These are phyloP conservation scores for Heliconius aoede DNA, from an alignment of 2,888 invertebrate genomes.

Conservation along the genomic window DNA sequence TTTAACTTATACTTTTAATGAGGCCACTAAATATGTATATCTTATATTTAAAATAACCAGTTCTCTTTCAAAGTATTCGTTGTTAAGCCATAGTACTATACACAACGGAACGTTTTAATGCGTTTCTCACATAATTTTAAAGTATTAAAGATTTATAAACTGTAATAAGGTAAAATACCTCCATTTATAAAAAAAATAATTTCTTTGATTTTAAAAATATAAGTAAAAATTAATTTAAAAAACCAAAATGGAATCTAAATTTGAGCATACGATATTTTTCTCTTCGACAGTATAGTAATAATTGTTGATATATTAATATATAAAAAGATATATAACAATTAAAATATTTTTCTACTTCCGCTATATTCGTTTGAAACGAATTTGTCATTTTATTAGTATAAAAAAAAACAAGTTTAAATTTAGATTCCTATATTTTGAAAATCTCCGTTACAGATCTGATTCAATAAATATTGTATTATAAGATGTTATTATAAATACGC, in stretches of 20 bases:
- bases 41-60: background rate
- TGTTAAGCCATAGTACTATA: conserved; percentile 14
- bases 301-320: conserved; percentile 17
- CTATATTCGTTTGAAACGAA: conserved; percentile 35
- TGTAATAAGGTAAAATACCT: conserved; percentile 30
- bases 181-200: conserved; percentile 14
- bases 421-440: conserved; percentile 32
- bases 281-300: conserved; percentile 30
- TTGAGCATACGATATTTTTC: conserved; percentile 37
- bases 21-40: conserved; percentile 3
- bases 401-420: conserved; percentile 36
- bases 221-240: conserved; percentile 21
- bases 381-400: conserved; percentile 26
- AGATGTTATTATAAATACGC: conserved; percentile 44
- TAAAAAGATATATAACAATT: conserved; percentile 28
- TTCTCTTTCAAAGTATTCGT: conserved; percentile 1
- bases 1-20: background rate
- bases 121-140: conserved; percentile 22
- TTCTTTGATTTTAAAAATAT: conserved; percentile 2
- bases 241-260: conserved; percentile 39
- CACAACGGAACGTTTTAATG: conserved; percentile 3
- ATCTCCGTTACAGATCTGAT: conserved; percentile 40
- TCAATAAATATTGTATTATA: conserved; percentile 31
- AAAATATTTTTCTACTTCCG: conserved; percentile 43
- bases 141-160: conserved; percentile 27